These are phyloP conservation scores for Bhutanitis thaidina DNA, from an alignment of 2,888 invertebrate genomes.

Conservation along the genomic window DNA sequence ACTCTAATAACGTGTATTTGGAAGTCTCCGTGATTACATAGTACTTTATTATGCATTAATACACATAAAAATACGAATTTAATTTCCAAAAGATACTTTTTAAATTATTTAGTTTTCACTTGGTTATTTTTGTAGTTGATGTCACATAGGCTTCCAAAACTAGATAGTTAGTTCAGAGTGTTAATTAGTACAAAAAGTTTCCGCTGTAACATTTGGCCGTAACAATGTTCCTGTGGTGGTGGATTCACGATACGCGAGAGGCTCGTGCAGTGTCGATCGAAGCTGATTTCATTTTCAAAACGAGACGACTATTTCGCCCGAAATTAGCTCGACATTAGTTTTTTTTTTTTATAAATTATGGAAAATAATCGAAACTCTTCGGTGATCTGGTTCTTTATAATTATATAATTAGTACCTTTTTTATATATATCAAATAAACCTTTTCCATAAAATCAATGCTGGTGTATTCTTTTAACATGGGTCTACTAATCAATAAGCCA, in stretches of 20 bases:
- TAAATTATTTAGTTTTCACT: no score
- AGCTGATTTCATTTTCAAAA: background rate
- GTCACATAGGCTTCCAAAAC: slow-evolving; percentile 57
- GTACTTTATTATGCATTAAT: background rate
- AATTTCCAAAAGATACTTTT: no score
- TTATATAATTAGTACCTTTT: slow-evolving; percentile 59
- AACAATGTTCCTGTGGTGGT: slow-evolving; percentile 61
- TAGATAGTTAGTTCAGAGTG: slow-evolving; percentile 42
- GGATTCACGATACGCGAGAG: slow-evolving; percentile 41
- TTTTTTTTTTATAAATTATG: slow-evolving; percentile 17
- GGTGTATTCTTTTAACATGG: slow-evolving; percentile 80
- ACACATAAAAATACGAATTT: no score
- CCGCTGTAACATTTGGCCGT: slow-evolving; percentile 59
- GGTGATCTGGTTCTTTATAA: slow-evolving; percentile 72
- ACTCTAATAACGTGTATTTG: slow-evolving; percentile 52
- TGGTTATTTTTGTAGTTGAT: background rate
- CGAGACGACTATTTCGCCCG: background rate
- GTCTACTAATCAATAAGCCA: slow-evolving; percentile 70
- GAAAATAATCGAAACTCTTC: slow-evolving; percentile 41
- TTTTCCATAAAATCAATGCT: slow-evolving; percentile 75
- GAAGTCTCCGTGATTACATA: slow-evolving; percentile 54
- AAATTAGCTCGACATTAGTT: slow-evolving; percentile 14
- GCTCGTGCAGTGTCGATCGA: slow-evolving; percentile 23
- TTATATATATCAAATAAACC: slow-evolving; percentile 77
- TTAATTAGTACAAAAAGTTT: slow-evolving; percentile 47